Base-by-base conservation (phyloP, 1,140 invertebrate genomes). In the Scaptomyza graminum region DNA sequence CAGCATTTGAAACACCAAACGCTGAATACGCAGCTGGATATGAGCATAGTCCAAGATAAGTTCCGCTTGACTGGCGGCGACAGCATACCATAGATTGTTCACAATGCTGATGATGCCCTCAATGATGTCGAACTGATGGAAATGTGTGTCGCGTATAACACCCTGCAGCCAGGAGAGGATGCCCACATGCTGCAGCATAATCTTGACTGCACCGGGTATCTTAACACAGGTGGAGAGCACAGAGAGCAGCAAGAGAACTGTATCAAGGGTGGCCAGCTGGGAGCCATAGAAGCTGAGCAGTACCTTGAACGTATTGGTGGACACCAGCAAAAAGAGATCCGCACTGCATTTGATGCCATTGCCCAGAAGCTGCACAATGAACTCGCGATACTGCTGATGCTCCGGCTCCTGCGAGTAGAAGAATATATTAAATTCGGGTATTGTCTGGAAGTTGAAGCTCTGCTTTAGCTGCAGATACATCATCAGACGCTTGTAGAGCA, bases 341-440 rank as follows among this genome's bases (percentile, higher is more conserved):
- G 76, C 76, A 46, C 93, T 91, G 39, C 92, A 93, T 65, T 93
- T 93, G 31, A 95, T 91, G 28, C 95, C 95, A 85, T 95, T 94
- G 5, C 92, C 80, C 15, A 96, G 90, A 7, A 95, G 90, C 79
- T 93, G 92, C 9, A 96, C 91, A 37, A 96, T 94, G 93, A 95
- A 96, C 57, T 92, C 90, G 41, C 95, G 93, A 64, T 95, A 94
- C 5, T 90, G 81, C 46, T 90, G 92, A 69, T 93, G 93, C 41
- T 95, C 93, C 2, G 95, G 89, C 61, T 95, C 93, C 6, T 93
- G 93, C 49, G 94, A 95, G 76, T 95, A 94, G 61, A 96, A 94
- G 22, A 96, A 92, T 43, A 94, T 94, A 55, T 95, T 93, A 74
- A 96, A 94, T 89, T 96, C 96, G 1, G 96, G 95, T 71, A 96